Evolutionary conservation across 2,113 vertebrate species (phyloP), one percentile per base, ranked within the genome.

Genomic region (Alligator sinensis): DNA sequence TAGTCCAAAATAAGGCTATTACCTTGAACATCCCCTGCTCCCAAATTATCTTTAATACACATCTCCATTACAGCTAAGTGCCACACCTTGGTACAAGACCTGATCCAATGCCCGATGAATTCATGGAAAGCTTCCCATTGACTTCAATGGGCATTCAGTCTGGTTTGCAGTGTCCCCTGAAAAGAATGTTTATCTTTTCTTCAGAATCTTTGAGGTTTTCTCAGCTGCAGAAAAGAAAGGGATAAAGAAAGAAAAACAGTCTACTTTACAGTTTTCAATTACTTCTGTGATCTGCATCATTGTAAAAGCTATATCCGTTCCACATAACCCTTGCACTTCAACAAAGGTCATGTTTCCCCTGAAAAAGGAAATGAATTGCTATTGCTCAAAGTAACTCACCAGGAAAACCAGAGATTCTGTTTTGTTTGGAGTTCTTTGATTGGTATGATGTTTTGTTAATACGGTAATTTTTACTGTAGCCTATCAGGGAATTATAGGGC

Each of bases 241-340:
- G 59, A 84, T 47, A 63, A 18, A 74, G 85, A 90, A 85, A 7
- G 30, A 78, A 18, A 68, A 7, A 55, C 47, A 47, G 68, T 38
- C 7, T 38, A 34, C 54, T 87, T 90, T 89, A 77, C 79, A 77
- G 58, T 10, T 78, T 4, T 77, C 19, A 13, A 75, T 72, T 24
- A 80, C 34, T 88, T 77, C 62, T 64, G 30, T 60, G 30, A 81
- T 21, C 27, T 30, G 59, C 4, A 0, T 59, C 89, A 64, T 89
- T 92, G 84, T 84, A 93, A 82, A 95, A 91, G 14, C 54, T 89
- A 58, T 34, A 80, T 78, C 78, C 92, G 82, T 64, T 88, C 81
- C 28, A 16, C 47, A 59, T 60, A 55, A 78, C 11, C 1, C 10
- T 80, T 64, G 75, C 1, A 3, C 62, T 93, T 92, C 58, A 78